Evolutionary conservation across 2,113 vertebrate species (phyloP), one percentile per base, ranked within the genome.

Genomic region (Tichodroma muraria): DNA sequence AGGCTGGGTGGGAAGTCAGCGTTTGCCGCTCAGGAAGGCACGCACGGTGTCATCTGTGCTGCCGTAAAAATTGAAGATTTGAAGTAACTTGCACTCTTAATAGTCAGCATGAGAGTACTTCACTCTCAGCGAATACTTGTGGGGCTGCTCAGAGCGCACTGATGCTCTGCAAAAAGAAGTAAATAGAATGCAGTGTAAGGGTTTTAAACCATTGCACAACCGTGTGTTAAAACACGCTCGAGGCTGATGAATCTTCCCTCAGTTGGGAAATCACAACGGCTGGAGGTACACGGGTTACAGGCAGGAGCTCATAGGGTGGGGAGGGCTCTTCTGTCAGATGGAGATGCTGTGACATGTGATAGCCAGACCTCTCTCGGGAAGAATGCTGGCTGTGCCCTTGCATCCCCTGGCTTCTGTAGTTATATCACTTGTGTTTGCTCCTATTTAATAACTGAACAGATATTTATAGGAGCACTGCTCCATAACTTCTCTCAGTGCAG

Each of bases 1-100:
- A 35, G 17, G 8, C 75, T 4, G 25, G 12, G 9, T 1, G n/a
- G 3, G 35, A 23, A 49, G 24, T 30, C 33, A 4, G 78, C 5
- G 18, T 10, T 56, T 40, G 6, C 21, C 17, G 1, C 54, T 38
- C 59, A 0, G 3, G 33, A 50, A 61, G 52, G 37, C 42, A 6
- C 1, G 5, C 31, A 6, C 11, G 0, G 42, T 12, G 65, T 57
- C 40, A 1, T 15, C 50, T 20, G 15, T 22, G 4, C n/a, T 23
- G 49, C 75, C 21, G 1, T 18, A 50, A 50, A 54, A 42, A 49
- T 4, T 4, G 25, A 18, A 42, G 61, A 31, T 31, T 13, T 54
- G 30, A 45, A 65, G 84, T 40, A 38, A 84, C 72, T 80, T 22
- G n/a, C 6, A 0, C 27, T 66, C 54, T 10, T 35, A 13, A 5